Percentiles rank a stretch among this genome's conserved stretches.
Evolutionary conservation across 2,797 vertebrate species (phyloP).

Genomic region (Lutjanus campechanus): DNA sequence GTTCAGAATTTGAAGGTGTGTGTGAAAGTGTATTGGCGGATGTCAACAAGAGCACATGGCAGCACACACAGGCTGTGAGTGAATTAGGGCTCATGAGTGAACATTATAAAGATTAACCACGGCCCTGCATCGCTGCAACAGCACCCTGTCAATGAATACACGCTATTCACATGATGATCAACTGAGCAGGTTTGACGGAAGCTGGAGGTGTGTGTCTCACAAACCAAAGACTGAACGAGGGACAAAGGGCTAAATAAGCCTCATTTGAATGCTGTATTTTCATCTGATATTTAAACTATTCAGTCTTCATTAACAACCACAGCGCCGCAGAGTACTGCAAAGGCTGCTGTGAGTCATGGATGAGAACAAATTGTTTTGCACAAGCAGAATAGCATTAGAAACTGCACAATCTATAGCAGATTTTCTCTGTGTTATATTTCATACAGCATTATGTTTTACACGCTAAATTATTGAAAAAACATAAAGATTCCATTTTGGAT

Average conservation of each 20-base stretch:
- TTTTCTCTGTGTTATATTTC: background rate
- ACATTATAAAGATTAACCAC: background rate
- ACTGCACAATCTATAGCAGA: background rate
- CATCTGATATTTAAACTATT: background rate
- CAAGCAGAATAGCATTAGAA: background rate
- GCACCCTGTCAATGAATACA: background rate
- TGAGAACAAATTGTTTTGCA: conserved; percentile 11
- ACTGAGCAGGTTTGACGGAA: background rate
- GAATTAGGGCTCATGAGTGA: background rate
- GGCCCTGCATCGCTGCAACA: background rate
- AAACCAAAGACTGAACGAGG: background rate
- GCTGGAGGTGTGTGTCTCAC: background rate
- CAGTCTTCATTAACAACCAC: conserved; percentile 8
- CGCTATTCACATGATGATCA: background rate
- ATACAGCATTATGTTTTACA: background rate
- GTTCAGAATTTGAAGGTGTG: background rate
- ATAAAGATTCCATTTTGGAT: background rate
- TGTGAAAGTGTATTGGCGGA: background rate
- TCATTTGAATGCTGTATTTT: background rate
- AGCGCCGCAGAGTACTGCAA: background rate
- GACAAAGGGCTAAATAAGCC: background rate
- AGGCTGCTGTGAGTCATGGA: background rate
- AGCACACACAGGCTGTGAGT: background rate
- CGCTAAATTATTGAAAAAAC: background rate
- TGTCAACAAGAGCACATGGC: background rate